Percentiles rank a stretch among this genome's conserved stretches.
Conservation (phyloP, 2,888 invertebrate genomes). For the Drosophila cognata region DNA sequence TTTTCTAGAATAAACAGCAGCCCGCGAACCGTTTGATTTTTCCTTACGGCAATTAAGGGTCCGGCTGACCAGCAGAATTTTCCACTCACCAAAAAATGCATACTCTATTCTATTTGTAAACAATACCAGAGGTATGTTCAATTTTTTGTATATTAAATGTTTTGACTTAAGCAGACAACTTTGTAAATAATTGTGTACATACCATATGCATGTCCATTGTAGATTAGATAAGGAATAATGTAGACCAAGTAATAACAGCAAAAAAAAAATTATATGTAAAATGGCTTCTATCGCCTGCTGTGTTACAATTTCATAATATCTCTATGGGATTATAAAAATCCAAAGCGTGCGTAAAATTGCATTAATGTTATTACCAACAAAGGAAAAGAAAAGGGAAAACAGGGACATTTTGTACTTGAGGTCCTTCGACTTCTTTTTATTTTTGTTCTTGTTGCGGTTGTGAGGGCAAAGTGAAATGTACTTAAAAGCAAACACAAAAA, state of each 20-base stretch:
- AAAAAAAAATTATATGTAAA: background rate
- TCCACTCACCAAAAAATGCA: background rate
- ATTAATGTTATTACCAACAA: constrained; percentile 63
- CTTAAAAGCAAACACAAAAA: constrained; percentile 43
- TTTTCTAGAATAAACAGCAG: constrained; percentile 7
- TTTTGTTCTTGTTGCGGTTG: constrained; percentile 35
- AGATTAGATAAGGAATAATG: background rate
- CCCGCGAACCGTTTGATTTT: constrained; percentile 30
- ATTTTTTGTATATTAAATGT: background rate
- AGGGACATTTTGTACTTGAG: constrained; percentile 52
- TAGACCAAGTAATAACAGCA: background rate
- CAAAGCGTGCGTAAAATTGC: constrained; percentile 71
- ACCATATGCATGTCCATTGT: background rate
- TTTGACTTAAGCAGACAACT: background rate
- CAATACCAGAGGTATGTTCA: background rate
- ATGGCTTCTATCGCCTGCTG: background rate
- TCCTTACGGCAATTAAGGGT: constrained; percentile 21
- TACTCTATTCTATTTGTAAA: constrained; percentile 1
- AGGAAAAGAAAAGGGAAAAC: constrained; percentile 30
- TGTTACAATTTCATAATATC: constrained; percentile 1
- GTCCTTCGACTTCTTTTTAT: constrained; percentile 8
- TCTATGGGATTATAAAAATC: constrained; percentile 23
- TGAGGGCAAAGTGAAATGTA: constrained; percentile 56
- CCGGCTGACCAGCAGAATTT: background rate
- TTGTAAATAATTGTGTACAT: background rate